These are phyloP conservation scores for Ectemnius cavifrons DNA, from an alignment of 2,888 invertebrate genomes.

Conservation along the genomic window DNA sequence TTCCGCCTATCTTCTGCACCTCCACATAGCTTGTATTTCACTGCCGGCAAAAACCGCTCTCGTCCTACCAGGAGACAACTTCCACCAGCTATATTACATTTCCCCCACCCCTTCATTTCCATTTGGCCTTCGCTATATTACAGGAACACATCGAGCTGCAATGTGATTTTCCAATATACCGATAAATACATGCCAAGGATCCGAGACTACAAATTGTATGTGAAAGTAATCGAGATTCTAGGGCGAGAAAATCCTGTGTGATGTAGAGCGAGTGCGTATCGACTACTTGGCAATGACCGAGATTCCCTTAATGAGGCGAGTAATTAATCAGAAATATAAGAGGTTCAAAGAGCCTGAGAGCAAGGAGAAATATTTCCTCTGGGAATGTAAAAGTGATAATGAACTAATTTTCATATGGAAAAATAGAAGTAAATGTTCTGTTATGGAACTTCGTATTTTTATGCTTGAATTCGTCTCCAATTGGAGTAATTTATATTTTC, in stretches of 20 bases:
- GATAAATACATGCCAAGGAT: no score
- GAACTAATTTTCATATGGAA: no score
- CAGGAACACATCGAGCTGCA: not conserved
- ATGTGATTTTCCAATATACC: not conserved
- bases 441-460: no score
- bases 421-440: no score
- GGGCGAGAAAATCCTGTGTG: not conserved
- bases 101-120: no score
- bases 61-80: no score
- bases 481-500: not conserved
- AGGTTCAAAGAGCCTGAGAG: not conserved
- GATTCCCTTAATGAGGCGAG: constrained; percentile 8
- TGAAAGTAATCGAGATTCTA: not conserved
- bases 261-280: not conserved
- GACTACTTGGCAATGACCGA: constrained; percentile 7
- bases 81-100: no score
- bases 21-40: not conserved
- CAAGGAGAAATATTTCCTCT: not conserved
- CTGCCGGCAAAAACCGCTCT: no score
- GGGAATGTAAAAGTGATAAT: no score
- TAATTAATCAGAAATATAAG: constrained; percentile 13
- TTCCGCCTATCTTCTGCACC: not conserved
- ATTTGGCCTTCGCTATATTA: no score
- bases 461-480: not conserved
- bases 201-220: no score